Base-by-base conservation (phyloP, 2,113 vertebrate species). In the Pseudorhombus dupliciocellatus region DNA sequence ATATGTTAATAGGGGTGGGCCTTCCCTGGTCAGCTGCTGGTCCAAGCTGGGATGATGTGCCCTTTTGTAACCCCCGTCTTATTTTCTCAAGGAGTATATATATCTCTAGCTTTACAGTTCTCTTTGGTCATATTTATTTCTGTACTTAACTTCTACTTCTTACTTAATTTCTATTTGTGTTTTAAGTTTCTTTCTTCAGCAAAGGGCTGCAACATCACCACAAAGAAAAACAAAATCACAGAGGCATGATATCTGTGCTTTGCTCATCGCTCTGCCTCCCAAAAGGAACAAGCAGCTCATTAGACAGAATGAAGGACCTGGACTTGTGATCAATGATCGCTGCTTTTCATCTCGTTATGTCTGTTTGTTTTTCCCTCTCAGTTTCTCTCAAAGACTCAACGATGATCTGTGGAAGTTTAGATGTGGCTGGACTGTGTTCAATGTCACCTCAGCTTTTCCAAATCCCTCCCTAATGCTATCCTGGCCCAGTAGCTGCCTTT, bases 241-340 rank as follows among this genome's bases (percentile, higher is more conserved):
- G 2, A n/a, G 22, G 48, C 37, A 14, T 59, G 14, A 46, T 20
- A 16, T 66, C 44, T 20, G 69, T 60, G 57, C 30, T 85, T 83
- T 71, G 6, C 82, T 81, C 75, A 80, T 77, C 73, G 63, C 59
- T 60, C 67, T 61, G 63, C 66, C 66, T 79, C 67, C 83, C 60
- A 78, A 63, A 88, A 77, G 53, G 56, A 90, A 82, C 75, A 82
- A 82, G 75, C 69, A 77, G 79, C 86, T 84, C 86, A 81, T 88
- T 85, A 89, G 67, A 73, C 21, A 59, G 74, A 90, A 90, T 90
- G 80, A 87, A 87, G 74, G 52, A 66, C 48, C 78, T 73, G 70
- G 84, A 88, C 62, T 63, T 31, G 64, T 79, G 84, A 89, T 90
- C 87, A 83, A 83, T 84, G 78, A 70, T 61, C 20, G 54, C 74